Conservation (phyloP, 2,888 invertebrate species). For the Pterostichus niger region DNA sequence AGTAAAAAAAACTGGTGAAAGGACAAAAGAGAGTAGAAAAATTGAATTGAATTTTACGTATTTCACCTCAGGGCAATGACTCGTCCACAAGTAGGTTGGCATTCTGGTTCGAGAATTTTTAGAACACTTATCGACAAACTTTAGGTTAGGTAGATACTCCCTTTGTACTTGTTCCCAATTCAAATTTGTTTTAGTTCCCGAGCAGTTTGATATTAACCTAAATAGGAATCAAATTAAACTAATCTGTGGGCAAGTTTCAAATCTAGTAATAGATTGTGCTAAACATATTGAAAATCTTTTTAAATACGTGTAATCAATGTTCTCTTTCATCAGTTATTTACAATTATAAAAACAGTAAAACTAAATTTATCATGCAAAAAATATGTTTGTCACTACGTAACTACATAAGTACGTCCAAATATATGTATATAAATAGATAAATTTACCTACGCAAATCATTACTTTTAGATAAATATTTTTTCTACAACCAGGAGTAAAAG, state of each 20-base stretch:
- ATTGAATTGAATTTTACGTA: conserved; percentile 33
- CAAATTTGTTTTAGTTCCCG: conserved; percentile 19
- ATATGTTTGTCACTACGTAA: conserved; percentile 42
- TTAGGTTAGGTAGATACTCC: neutral
- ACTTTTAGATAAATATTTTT: conserved; percentile 43
- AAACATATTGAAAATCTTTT: neutral
- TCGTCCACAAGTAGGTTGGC: conserved; percentile 28
- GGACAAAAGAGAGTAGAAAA: conserved; percentile 27
- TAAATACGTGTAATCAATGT: neutral
- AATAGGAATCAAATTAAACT: conserved; percentile 6
- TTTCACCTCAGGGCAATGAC: conserved; percentile 42
- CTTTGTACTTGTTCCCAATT: neutral
- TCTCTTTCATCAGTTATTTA: too few species aligned
- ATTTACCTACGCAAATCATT: conserved; percentile 24
- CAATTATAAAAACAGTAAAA: neutral
- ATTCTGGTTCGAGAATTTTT: conserved; percentile 24
- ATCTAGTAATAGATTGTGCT: conserved; percentile 4
- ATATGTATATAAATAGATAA: too few species aligned
- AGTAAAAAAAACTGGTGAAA: conserved; percentile 14
- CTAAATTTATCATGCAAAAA: conserved; percentile 28
- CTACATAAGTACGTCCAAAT: neutral
- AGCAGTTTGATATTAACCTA: conserved; percentile 1
- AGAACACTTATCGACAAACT: conserved; percentile 35
- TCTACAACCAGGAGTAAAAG: too few species aligned
- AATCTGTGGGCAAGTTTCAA: neutral